Evolutionary conservation across 2,113 vertebrate species (phyloP).

Genomic region (Serinus canaria): DNA sequence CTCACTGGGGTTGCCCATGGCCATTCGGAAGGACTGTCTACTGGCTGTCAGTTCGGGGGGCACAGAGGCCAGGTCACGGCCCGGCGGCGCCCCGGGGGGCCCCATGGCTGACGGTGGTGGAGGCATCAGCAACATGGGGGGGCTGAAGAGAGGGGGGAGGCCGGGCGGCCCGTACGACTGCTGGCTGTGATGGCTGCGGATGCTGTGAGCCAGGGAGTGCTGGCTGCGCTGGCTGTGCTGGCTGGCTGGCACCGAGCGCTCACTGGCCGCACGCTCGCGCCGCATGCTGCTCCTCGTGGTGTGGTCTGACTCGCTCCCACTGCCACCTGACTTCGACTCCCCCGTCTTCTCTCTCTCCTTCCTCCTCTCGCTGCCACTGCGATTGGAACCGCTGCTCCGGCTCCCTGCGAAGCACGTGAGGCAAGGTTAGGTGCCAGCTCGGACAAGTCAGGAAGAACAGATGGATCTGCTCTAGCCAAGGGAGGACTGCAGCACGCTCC

Average conservation of each 20-base stretch:
- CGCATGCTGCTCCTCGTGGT: conserved; percentile 80
- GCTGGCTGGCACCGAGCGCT: conserved; percentile 77
- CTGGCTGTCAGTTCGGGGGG: conserved; percentile 95
- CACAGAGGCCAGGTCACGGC: conserved; percentile 86
- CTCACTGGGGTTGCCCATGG: conserved; percentile 95
- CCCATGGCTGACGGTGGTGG: conserved; percentile 76
- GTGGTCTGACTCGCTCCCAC: conserved; percentile 83
- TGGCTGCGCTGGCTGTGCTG: conserved; percentile 90
- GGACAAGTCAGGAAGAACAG: background rate
- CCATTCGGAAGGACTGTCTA: conserved; percentile 93
- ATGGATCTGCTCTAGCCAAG: background rate
- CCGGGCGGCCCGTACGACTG: conserved; percentile 78
- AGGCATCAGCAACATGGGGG: conserved; percentile 81
- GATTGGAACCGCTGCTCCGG: conserved; percentile 89
- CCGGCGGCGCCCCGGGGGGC: conserved; percentile 82
- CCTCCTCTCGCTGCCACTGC: conserved; percentile 80
- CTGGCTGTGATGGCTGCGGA: conserved; percentile 84
- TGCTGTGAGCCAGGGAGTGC: conserved; percentile 82
- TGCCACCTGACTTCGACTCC: conserved; percentile 85
- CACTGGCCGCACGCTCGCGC: conserved; percentile 79
- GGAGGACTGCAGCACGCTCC: background rate
- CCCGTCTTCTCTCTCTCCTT: conserved; percentile 78
- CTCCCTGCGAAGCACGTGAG: conserved; percentile 72
- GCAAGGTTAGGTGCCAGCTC: background rate
- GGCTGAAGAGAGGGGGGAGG: conserved; percentile 82